Base-by-base conservation (phyloP, 2,113 vertebrate species). In the Lepisosteus osseus region DNA sequence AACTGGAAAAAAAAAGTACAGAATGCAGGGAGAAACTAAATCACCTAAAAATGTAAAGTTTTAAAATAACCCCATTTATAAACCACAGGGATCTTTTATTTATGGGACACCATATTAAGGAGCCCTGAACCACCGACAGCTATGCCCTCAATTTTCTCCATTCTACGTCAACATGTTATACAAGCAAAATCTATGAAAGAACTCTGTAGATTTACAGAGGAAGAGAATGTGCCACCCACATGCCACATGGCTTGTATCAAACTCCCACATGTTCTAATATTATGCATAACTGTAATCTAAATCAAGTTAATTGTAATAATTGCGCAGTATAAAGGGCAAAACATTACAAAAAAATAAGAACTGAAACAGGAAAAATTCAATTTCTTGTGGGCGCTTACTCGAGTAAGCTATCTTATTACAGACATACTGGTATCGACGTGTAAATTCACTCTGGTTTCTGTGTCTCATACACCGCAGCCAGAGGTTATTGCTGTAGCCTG, bases 1-100 rank as follows among this genome's bases (percentile, higher is more conserved):
- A 97, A 88, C 97, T 99, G 78, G 12, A 64, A n/a, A 4, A 6
- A 29, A 65, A 79, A 11, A 74, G 43, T 13, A 65, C 47, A 62
- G 55, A 54, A 51, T 44, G 55, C 15, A 61, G 12, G 47, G 44
- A 47, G 14, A 43, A 12, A 47, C 29, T 69, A 70, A 42, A 41
- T 57, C 17, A 65, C 41, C 65, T 59, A 42, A 71, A 63, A 57
- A 67, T 47, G 57, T 66, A 68, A 55, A 15, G 40, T 54, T 51
- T 45, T 54, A 47, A 3, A 14, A 3, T 64, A 44, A 29, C 40
- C 42, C 61, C 3, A 6, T 13, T 5, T 17, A 59, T 51, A 43
- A 41, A 71, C 29, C 57, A 72, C 42, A 64, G 70, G 59, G 65
- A 17, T 45, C 17, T 71, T 69, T 43, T 70, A 15, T 63, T 17